Evolutionary conservation across 2,888 invertebrate species (phyloP).

Genomic region (Yponomeuta sedellus): DNA sequence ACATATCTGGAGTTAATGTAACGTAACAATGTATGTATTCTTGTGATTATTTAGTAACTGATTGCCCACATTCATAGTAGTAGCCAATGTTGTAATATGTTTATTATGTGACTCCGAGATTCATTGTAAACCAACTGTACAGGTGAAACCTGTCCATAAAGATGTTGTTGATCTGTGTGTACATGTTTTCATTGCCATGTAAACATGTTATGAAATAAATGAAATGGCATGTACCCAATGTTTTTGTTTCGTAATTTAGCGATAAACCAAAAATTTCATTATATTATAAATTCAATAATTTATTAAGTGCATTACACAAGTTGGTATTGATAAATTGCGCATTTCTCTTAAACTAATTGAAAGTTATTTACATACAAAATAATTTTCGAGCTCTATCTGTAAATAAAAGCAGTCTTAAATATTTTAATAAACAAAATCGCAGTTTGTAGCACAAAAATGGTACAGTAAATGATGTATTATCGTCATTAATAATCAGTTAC

Average conservation of each 20-base stretch:
- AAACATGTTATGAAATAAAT: conserved; percentile 48
- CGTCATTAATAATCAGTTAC: conserved; percentile 24
- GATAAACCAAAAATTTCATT: conserved; percentile 31
- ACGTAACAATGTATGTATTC: too few relatives aligned
- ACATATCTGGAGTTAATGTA: too few relatives aligned
- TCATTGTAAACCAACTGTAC: conserved; percentile 20
- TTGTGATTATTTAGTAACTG: too few relatives aligned
- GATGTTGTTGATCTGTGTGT: conserved; percentile 50
- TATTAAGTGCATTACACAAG: conserved; percentile 70
- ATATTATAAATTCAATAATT: conserved; percentile 61
- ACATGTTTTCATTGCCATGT: conserved; percentile 39
- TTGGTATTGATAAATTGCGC: conserved; percentile 60
- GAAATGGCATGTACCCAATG: conserved; percentile 20
- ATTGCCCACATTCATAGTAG: not conserved
- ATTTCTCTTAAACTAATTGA: conserved; percentile 58
- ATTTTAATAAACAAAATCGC: conserved; percentile 34
- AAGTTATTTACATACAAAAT: conserved; percentile 59
- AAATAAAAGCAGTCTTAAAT: conserved; percentile 67
- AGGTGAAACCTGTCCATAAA: conserved; percentile 31
- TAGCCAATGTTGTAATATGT: not conserved
- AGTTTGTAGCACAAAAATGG: conserved; percentile 14
- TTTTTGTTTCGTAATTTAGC: conserved; percentile 14
- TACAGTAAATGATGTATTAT: conserved; percentile 52
- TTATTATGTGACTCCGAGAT: not conserved
- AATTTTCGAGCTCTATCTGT: conserved; percentile 56